phyloP scores from a whole-genome alignment of 2,888 invertebrate species.

The Imbricaverruca yamaguchii region DNA sequence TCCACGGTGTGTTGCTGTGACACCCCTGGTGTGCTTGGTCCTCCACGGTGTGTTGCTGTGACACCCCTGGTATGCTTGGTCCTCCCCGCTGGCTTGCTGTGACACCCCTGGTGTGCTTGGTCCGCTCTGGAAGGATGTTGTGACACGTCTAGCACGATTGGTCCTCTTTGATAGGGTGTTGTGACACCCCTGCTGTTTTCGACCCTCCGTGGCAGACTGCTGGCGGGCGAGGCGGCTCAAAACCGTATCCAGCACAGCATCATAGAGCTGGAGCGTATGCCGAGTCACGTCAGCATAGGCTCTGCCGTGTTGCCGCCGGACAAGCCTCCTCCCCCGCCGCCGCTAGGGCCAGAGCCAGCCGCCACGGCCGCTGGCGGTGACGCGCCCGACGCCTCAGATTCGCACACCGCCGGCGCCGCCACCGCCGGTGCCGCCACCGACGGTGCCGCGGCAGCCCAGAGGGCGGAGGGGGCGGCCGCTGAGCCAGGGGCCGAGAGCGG shows the following conservation, averaged over 20 bases:
- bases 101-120: no score
- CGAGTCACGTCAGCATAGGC: constrained; percentile 19
- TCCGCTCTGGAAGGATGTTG: no score
- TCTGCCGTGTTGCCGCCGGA: background rate
- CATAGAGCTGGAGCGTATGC: background rate
- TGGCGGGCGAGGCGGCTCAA: background rate
- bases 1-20: no score
- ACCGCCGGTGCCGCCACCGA: background rate
- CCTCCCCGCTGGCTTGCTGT: no score
- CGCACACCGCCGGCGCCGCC: background rate
- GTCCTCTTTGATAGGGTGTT: no score
- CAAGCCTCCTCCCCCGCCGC: constrained; percentile 5
- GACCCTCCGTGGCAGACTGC: background rate
- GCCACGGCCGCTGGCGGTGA: background rate
- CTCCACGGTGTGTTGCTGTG: no score
- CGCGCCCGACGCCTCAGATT: background rate
- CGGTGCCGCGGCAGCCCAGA: no score
- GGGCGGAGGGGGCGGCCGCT: background rate
- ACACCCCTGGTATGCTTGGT: no score
- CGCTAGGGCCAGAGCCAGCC: background rate
- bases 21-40: no score
- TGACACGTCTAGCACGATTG: no score
- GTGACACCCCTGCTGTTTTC: no score
- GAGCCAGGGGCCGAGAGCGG: background rate
- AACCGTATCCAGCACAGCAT: background rate